Percentiles rank a stretch among this genome's conserved stretches.
Evolutionary conservation across 2,888 invertebrate genomes (phyloP).

Genomic region (Heteropelma amictum): DNA sequence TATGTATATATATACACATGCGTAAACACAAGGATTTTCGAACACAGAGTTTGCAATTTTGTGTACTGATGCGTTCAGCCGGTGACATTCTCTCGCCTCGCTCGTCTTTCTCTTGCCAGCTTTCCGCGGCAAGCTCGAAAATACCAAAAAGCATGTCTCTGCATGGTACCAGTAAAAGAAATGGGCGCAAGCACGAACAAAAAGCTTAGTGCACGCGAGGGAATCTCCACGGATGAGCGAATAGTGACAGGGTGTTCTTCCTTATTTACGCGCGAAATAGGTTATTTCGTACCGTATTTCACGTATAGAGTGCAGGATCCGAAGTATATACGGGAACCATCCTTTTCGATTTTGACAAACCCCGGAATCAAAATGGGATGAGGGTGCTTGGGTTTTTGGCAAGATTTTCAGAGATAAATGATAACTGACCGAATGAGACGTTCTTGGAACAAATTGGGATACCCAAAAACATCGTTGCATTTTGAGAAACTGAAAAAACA

Average conservation of each 20-base stretch:
- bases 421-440: no score
- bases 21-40: not conserved
- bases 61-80: constrained; percentile 28
- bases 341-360: no score
- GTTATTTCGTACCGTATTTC: not conserved
- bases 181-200: not conserved
- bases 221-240: constrained; percentile 10
- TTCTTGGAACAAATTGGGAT: no score
- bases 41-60: constrained; percentile 39
- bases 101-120: constrained; percentile 3
- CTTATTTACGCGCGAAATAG: constrained; percentile 25
- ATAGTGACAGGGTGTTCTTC: constrained; percentile 19
- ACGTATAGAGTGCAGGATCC: no score
- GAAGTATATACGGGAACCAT: no score
- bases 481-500: no score
- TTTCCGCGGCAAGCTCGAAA: not conserved
- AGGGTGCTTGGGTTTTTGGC: no score
- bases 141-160: constrained; percentile 26
- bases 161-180: not conserved
- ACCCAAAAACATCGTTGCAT: no score
- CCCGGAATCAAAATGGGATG: no score
- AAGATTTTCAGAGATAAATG: no score
- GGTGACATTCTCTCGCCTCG: constrained; percentile 41
- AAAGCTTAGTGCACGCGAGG: not conserved
- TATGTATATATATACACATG: not conserved